Evolutionary conservation across 2,113 vertebrate genomes (phyloP).

Genomic region (Zapus hudsonius): DNA sequence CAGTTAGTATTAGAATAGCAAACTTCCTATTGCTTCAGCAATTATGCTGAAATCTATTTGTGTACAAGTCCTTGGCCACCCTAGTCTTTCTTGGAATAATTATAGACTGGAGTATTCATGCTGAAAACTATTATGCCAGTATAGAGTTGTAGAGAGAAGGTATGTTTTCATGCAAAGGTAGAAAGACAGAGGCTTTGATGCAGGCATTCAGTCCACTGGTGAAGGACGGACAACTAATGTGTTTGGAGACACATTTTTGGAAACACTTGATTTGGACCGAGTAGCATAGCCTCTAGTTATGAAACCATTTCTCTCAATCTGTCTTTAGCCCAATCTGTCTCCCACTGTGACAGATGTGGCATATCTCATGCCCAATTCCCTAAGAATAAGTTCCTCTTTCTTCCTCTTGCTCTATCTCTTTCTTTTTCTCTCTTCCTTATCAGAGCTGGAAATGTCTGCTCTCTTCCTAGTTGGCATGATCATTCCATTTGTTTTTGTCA

Average conservation of each 20-base stretch:
- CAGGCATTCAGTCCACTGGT: not conserved
- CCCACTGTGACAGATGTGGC: slow-evolving; percentile 69
- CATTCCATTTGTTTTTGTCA: slow-evolving; percentile 66
- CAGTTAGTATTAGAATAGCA: rapidly evolving
- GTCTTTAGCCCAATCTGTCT: slow-evolving; percentile 56
- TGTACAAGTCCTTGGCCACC: not conserved
- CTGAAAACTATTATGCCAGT: not conserved
- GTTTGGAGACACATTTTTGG: not conserved
- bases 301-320: slow-evolving; percentile 41
- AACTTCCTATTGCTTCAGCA: not conserved
- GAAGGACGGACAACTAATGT: not conserved
- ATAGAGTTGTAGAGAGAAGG: not conserved
- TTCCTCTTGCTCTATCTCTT: not conserved
- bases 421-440: not conserved
- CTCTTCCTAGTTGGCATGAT: slow-evolving; percentile 33
- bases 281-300: slow-evolving; percentile 27
- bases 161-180: not conserved
- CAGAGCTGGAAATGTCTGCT: not conserved
- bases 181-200: not conserved
- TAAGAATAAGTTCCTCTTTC: not conserved
- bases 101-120: not conserved
- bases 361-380: slow-evolving; percentile 55
- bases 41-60: not conserved
- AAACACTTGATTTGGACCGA: slow-evolving; percentile 25
- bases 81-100: not conserved